Evolutionary conservation across 2,888 invertebrate genomes (phyloP).

Genomic region (Drosophila mimica): DNA sequence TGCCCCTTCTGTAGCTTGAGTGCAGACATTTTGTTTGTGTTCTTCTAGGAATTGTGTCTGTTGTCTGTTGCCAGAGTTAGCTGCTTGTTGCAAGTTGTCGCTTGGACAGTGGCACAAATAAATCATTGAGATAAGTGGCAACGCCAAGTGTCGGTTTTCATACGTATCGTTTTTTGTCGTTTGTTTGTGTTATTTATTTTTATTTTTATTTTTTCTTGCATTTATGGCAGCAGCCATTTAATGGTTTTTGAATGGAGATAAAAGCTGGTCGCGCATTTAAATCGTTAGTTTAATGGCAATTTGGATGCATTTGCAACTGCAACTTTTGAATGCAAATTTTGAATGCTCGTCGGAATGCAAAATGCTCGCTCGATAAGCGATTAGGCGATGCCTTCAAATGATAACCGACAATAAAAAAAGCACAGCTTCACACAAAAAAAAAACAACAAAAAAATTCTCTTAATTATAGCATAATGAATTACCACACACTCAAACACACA

Average conservation of each 20-base stretch:
- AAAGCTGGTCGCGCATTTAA: constrained; percentile 26
- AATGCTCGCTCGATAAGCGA: constrained; percentile 42
- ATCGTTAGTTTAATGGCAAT: constrained; percentile 27
- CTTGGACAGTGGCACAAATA: constrained; percentile 48
- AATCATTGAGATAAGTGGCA: constrained; percentile 64
- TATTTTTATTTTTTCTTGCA: constrained; percentile 14
- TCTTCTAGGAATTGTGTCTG: constrained; percentile 53
- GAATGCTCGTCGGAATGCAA: constrained; percentile 41
- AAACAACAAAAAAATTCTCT: constrained; percentile 38
- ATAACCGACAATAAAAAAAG: constrained; percentile 71
- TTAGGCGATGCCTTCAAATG: constrained; percentile 74
- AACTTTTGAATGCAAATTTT: constrained; percentile 38
- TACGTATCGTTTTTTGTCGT: background rate
- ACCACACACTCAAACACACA: constrained; percentile 22
- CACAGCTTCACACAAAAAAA: constrained; percentile 55
- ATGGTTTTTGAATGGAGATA: constrained; percentile 27
- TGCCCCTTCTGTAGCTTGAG: constrained; percentile 14
- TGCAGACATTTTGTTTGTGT: constrained; percentile 54
- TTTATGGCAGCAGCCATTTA: constrained; percentile 41
- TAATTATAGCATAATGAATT: constrained; percentile 72
- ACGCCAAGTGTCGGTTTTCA: constrained; percentile 23
- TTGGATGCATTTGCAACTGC: constrained; percentile 35
- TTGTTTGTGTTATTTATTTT: background rate
- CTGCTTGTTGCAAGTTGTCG: constrained; percentile 34
- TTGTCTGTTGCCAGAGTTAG: constrained; percentile 14